Base-by-base conservation (phyloP, 2,797 vertebrate species). In the Synanceia verrucosa region DNA sequence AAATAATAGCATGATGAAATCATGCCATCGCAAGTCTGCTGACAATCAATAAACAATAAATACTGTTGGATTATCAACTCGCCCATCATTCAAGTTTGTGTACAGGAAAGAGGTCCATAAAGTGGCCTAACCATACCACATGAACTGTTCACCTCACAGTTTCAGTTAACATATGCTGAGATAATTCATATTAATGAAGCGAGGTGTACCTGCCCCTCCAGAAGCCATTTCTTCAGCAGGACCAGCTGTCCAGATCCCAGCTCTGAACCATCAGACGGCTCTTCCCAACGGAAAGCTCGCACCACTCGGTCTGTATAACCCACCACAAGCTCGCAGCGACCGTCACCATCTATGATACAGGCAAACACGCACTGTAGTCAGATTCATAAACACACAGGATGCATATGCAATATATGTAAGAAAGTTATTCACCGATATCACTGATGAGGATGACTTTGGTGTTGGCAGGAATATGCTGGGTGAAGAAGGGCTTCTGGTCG, bases 261-360 rank as follows among this genome's bases (percentile, higher is more conserved):
- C 6, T 98, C 97, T 0, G 95, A 78, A 18, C 85, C 56, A 2
- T 99, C 97, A 0, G 92, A 83, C 0, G 91, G 84, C 69, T 97
- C 96, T 65, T 98, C 97, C 98, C 98, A 99, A 10, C 98, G 96
- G 81, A 99, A 99, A 3, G 97, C 97, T 71, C 97, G 94, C 6
- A 99, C 98, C 67, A 99, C 97, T 0, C 98, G 95, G 93, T 99
- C 98, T 2, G 98, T 99, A 91, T 99, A 98, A 11, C 98, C 97
- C 56, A 99, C 95, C 56, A 99, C 97, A 85, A 99, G 85, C 89
- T 99, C 98, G 3, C 88, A 93, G 50, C 94, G 94, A 1, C 97
- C 98, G 11, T 99, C 98, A 37, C 97, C 98, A 70, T 99, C 98
- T 99, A 79, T 19, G 19, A 1, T 1, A 65, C 5, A 65, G 23